Evolutionary conservation across 2,888 invertebrate species (phyloP).

Genomic region (Gibbula magus): DNA sequence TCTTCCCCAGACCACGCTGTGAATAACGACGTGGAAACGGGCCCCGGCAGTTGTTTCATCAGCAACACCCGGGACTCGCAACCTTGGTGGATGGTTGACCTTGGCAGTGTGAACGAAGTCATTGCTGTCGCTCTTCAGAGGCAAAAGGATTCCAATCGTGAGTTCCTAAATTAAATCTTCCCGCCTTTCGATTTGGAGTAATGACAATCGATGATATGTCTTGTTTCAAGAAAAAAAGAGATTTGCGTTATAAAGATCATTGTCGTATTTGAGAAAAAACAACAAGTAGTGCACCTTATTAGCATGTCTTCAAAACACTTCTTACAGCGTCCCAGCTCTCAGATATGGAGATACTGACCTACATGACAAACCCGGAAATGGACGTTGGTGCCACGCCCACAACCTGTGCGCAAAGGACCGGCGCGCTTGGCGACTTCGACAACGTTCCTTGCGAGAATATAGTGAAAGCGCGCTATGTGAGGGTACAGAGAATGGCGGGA

Average conservation of each 20-base stretch:
- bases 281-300: too few relatives aligned
- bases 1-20: background rate
- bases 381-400: background rate
- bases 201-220: too few relatives aligned
- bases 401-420: background rate
- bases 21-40: background rate
- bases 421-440: background rate
- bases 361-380: background rate
- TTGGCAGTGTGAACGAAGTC: background rate
- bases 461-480: background rate
- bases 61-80: background rate
- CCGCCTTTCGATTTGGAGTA: too few relatives aligned
- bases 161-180: background rate
- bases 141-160: background rate
- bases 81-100: conserved; percentile 22
- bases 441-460: background rate
- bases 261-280: too few relatives aligned
- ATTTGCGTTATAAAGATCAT: too few relatives aligned
- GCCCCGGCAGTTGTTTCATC: background rate
- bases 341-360: background rate
- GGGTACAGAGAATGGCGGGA: background rate
- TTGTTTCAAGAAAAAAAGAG: too few relatives aligned
- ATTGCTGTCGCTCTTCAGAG: background rate
- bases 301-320: background rate
- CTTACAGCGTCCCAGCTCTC: background rate